Base-by-base conservation (phyloP, 1,140 invertebrate species). In the Anastrepha ludens region DNA sequence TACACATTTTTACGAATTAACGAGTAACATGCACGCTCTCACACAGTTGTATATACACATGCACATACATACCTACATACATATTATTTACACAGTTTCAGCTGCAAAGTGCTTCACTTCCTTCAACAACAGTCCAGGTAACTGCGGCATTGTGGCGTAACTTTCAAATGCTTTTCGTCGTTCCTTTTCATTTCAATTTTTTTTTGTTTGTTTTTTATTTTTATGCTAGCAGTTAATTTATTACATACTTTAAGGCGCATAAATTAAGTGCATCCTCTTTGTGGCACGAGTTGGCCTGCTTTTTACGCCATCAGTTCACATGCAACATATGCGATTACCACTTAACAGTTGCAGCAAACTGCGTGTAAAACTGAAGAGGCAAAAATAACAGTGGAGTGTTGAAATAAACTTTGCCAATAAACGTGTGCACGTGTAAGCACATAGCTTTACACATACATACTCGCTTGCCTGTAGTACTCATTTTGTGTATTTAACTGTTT, bases 261-360 rank as follows among this genome's bases (percentile, higher is more conserved):
- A 81, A 81, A 81, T 81, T 58, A 58, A 58, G n/a, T 81, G 74
- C 47, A 81, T 81, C 74, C 74, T 58, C 74, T 81, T 55, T 67
- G 64, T 67, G 13, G 47, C 47, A 15, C 8, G 47, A n/a, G 74
- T 55, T 55, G 47, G 74, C 44, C 74, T 55, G 74, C 74, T 81
- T 55, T 81, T 81, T 20, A n/a, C 44, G 55, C n/a, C n/a, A 47
- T 9, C 8, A 13, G 44, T 20, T 47, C 70, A 81, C 20, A 81
- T 81, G 44, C 47, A 81, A 58, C 74, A 81, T 50, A 81, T 55
- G 74, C 47, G 47, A 81, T 81, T 81, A 81, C 47, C 44, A 9
- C 44, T 6, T 17, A 81, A 55, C 0, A 58, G 20, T 58, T n/a
- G 47, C 17, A 81, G 17, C 44, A 81, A 47, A 55, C 50, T 55